phyloP scores from a whole-genome alignment of 1,140 invertebrate species.

The Asobara japonica region DNA sequence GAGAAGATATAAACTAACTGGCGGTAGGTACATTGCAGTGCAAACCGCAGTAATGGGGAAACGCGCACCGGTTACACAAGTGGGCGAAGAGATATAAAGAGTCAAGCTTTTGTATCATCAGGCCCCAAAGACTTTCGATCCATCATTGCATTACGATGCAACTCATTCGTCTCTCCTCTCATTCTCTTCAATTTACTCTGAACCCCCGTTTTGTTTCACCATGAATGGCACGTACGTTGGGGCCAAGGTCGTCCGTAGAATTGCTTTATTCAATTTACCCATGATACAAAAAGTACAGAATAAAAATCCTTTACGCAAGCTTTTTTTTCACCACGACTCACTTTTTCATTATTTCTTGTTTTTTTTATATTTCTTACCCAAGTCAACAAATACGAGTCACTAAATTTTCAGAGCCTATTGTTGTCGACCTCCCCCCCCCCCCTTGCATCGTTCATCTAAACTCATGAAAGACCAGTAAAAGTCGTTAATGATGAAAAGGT shows the following conservation, averaged over 20 bases:
- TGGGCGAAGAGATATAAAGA: not conserved
- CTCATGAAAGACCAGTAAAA: conserved; percentile 17
- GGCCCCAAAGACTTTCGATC: not conserved
- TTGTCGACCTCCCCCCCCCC: not conserved
- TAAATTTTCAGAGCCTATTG: not conserved
- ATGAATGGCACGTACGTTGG: conserved; percentile 12
- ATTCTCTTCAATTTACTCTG: not conserved
- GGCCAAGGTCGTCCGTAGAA: not conserved
- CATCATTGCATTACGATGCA: conserved; percentile 15
- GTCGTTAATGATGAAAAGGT: conserved; percentile 23
- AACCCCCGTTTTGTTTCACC: conserved; percentile 8
- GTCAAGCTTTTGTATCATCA: not conserved
- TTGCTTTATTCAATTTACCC: not conserved
- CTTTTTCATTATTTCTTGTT: not conserved
- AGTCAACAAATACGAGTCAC: not conserved
- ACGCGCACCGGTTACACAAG: conserved; percentile 24
- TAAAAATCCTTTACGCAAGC: not conserved
- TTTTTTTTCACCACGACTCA: not conserved
- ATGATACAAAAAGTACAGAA: conserved; percentile 1
- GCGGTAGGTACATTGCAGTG: conserved; percentile 3
- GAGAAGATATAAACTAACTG: not conserved
- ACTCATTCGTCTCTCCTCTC: not conserved
- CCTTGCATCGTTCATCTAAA: too few species aligned
- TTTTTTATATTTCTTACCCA: not conserved
- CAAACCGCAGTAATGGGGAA: conserved; percentile 21